Base-by-base conservation (phyloP, 2,888 invertebrate species). In the Lycocerus yunnanus region DNA sequence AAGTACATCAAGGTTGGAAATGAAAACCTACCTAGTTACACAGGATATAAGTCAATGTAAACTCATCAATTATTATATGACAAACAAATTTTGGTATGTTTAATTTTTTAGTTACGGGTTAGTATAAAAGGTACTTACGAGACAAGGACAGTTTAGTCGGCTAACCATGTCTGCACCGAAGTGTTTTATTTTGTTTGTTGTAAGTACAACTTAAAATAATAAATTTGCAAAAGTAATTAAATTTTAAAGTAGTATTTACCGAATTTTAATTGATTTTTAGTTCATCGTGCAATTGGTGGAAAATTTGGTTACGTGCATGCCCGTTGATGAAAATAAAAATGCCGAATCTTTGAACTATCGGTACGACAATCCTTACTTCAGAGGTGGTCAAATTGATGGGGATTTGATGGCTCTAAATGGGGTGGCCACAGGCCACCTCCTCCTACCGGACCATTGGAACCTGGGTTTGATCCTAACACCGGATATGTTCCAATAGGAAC, bases 21-120 rank as follows among this genome's bases (percentile, higher is more conserved):
- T n/a, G 43, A 43, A 43, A 43, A 43, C 43, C 43, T 43, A 43
- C 43, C n/a, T 43, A 43, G n/a, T 63, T 20, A 63, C 20, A 63
- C 61, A 63, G 61, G 61, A 63, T 63, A 63, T 63, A 20, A 63
- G 18, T 63, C 61, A 63, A 15, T 18, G 61, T 63, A 63, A 63
- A n/a, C 61, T 3, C 18, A 63, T 18, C 18, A 63, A 18, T 63
- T 18, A 63, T 18, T 18, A 18, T 61, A 63, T 63, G 61, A 63
- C 20, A 63, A 63, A 63, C 61, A 63, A 63, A 63, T 63, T 63
- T 63, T 63, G 5, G 61, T 20, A 18, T 63, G 18, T 20, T 16
- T 18, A 63, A 18, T 63, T 18, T 63, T 18, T 18, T 61, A 60
- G 61, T 63, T 63, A 63, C n/a, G 13, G 27, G 11, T 27, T 13